These are phyloP conservation scores for Gryllus bimaculatus DNA, from an alignment of 1,140 invertebrate genomes.

Conservation along the genomic window DNA sequence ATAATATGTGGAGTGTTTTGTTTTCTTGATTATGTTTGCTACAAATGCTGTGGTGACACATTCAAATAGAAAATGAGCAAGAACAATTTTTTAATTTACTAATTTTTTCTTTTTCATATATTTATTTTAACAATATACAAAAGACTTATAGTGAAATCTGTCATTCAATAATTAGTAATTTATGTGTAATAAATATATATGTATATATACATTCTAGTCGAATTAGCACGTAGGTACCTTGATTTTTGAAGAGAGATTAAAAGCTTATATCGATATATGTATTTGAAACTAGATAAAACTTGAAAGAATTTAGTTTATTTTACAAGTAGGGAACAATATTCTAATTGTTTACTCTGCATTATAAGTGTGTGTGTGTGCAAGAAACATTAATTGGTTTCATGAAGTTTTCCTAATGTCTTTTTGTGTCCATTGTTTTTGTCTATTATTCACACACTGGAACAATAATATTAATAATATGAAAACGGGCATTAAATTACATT, in stretches of 20 bases:
- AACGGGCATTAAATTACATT: constrained; percentile 1
- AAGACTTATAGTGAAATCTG: neutral
- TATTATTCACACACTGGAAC: neutral
- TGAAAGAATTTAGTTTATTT: neutral
- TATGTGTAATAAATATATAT: neutral
- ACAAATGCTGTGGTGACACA: neutral
- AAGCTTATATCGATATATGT: constrained; percentile 2
- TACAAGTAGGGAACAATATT: neutral
- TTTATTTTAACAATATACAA: neutral
- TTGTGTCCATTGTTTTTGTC: neutral
- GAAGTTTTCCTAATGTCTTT: neutral
- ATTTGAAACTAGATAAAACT: neutral
- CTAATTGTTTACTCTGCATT: neutral
- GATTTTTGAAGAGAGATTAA: neutral
- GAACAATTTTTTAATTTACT: neutral
- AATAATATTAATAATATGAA: constrained; percentile 4
- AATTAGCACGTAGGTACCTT: neutral
- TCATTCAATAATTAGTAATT: neutral
- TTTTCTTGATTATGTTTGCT: neutral
- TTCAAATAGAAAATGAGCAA: neutral
- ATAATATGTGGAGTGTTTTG: constrained; percentile 11
- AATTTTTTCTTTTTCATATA: neutral
- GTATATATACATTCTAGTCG: neutral
- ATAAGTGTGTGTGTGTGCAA: neutral
- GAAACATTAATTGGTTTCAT: neutral